Evolutionary conservation across 2,113 vertebrate genomes (phyloP).

Genomic region (Castor canadensis): DNA sequence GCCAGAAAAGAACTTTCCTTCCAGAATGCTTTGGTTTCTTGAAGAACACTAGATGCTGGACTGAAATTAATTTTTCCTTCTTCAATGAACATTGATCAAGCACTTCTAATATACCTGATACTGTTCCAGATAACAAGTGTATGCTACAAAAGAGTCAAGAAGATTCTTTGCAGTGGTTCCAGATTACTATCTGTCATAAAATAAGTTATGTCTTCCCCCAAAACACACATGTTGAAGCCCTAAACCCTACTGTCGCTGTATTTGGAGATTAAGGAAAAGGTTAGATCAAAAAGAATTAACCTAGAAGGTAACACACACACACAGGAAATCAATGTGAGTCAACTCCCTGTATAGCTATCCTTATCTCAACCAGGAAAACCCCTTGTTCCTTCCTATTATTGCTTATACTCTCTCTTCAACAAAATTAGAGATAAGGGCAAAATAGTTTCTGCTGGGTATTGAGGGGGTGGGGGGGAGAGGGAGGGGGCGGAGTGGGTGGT

Average conservation of each 20-base stretch:
- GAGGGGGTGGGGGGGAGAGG: no score
- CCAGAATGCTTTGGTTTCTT: conserved; percentile 2
- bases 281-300: no score
- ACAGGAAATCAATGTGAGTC: no score
- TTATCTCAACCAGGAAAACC: no score
- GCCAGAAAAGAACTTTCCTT: background rate
- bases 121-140: background rate
- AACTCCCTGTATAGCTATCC: no score
- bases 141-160: background rate
- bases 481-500: no score
- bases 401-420: no score
- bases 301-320: no score
- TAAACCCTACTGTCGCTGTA: background rate
- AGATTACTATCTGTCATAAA: background rate
- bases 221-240: background rate
- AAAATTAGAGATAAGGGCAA: no score
- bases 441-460: no score
- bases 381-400: no score
- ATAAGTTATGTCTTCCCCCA: background rate
- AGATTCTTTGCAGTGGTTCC: background rate
- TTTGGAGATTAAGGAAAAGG: background rate
- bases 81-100: background rate
- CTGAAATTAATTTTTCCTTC: background rate
- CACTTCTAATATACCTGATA: background rate
- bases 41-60: background rate